Percentiles rank a stretch among this genome's conserved stretches.
These are phyloP conservation scores for Boleophthalmus pectinirostris DNA, from an alignment of 2,113 vertebrate species.

Conservation along the genomic window DNA sequence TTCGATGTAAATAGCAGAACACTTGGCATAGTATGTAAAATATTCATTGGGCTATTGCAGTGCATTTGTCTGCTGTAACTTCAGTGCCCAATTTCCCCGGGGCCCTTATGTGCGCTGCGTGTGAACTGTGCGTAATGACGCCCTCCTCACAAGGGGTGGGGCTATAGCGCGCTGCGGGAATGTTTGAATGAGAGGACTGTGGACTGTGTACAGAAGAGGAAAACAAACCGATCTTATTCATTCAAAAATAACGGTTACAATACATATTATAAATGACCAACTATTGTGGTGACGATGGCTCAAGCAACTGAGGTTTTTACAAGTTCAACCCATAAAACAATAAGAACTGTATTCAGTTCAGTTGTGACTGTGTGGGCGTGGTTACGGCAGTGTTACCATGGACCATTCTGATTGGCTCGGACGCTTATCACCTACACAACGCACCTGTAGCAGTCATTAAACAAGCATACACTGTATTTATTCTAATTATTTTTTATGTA, in stretches of 20 bases:
- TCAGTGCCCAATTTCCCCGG: not conserved
- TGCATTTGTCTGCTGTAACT: not conserved
- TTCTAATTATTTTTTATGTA: too few relatives aligned
- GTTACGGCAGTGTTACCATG: not conserved
- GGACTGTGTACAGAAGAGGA: not conserved
- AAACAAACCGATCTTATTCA: not conserved
- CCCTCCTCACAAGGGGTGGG: constrained; percentile 11
- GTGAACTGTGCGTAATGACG: constrained; percentile 1
- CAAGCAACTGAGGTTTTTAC: not conserved
- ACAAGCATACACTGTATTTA: too few relatives aligned
- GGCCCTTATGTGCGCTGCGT: not conserved
- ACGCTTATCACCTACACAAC: too few relatives aligned
- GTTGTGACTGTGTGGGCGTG: not conserved
- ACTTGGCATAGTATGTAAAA: not conserved
- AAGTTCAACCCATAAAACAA: not conserved
- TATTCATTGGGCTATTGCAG: not conserved
- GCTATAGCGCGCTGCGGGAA: constrained; percentile 3
- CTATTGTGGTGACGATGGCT: not conserved
- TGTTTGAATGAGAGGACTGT: constrained; percentile 13
- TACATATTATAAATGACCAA: not conserved
- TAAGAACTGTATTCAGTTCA: too few relatives aligned
- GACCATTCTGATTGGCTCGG: constrained; percentile 36
- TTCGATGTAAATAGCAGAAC: not conserved
- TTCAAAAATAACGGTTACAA: not conserved
- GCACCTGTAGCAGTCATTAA: too few relatives aligned